Conservation (phyloP, 2,888 invertebrate species). For the Lepetodrilus schrolli region DNA sequence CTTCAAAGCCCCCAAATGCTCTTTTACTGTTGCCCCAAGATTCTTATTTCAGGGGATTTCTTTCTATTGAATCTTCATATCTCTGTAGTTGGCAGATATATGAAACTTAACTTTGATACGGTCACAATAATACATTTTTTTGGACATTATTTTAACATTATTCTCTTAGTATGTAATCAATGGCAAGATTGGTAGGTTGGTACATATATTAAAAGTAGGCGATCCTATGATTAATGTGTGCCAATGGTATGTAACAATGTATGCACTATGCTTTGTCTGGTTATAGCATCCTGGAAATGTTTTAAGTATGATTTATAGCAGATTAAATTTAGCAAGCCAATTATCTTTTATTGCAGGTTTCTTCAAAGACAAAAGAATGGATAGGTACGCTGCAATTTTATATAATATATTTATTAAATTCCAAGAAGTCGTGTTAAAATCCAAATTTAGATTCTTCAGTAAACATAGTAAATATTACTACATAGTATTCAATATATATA, state of each 20-base stretch:
- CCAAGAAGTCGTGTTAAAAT: not conserved
- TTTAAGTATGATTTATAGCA: not conserved
- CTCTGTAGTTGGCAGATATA: not conserved
- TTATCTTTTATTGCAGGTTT: constrained; percentile 47
- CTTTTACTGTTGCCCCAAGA: not conserved
- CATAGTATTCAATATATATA: not conserved
- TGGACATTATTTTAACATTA: no score
- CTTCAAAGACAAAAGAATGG: constrained; percentile 58
- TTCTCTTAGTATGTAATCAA: no score
- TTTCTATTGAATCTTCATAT: not conserved
- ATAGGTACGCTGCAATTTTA: constrained; percentile 40
- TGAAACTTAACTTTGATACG: not conserved
- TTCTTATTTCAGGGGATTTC: not conserved
- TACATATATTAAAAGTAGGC: no score
- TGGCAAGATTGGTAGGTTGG: no score
- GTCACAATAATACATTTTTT: no score
- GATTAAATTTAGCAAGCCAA: no score
- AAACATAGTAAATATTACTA: not conserved
- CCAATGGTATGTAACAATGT: no score
- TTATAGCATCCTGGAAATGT: not conserved
- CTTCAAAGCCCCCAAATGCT: no score
- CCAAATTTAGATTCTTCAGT: not conserved
- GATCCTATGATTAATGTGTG: no score
- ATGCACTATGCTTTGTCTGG: not conserved
- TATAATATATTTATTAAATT: no score